Base-by-base conservation (phyloP, 2,797 vertebrate genomes). In the Remorina albescens region DNA sequence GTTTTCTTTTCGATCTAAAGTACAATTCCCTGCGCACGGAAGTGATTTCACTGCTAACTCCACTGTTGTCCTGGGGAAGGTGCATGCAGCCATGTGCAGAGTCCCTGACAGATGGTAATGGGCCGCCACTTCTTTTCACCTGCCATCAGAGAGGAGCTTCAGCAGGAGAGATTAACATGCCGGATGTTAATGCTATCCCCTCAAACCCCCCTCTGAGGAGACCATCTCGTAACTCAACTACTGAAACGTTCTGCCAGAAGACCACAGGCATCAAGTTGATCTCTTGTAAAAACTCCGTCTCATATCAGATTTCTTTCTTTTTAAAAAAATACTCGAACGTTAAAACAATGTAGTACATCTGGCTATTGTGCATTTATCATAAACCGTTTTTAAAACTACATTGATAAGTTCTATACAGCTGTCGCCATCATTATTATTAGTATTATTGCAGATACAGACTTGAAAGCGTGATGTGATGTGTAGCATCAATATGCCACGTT, bases 51-150 rank as follows among this genome's bases (percentile, higher is more conserved):
- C 56, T 28, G 67, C 65, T 42, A 19, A 47, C 37, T 41, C 49
- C 6, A 3, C 51, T 25, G 64, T 18, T 44, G 59, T 74, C 53
- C 11, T 5, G 50, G 10, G 54, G 49, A 23, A 67, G 71, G 71
- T 13, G 61, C 44, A 54, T 67, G 82, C 78, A 60, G 82, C 16
- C 82, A 76, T 83, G 77, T 59, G 77, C 39, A 69, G 11, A 37
- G 23, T 30, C 60, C 13, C 23, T 51, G 73, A 82, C 86, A 87
- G 81, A 84, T 90, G 88, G 78, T 16, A 3, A 1, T 5, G 6
- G 8, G 36, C 71, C 11, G 51, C 57, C 67, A 32, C 65, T 42
- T 67, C 62, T 60, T 37, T 68, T 84, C 82, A 86, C 86, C 79
- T 89, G 88, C 82, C 58, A 41, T 4, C 9, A 23, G 30, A 63